Evolutionary conservation across 2,113 vertebrate species (phyloP), one percentile per base, ranked within the genome.

Genomic region (Seriola aureovittata): DNA sequence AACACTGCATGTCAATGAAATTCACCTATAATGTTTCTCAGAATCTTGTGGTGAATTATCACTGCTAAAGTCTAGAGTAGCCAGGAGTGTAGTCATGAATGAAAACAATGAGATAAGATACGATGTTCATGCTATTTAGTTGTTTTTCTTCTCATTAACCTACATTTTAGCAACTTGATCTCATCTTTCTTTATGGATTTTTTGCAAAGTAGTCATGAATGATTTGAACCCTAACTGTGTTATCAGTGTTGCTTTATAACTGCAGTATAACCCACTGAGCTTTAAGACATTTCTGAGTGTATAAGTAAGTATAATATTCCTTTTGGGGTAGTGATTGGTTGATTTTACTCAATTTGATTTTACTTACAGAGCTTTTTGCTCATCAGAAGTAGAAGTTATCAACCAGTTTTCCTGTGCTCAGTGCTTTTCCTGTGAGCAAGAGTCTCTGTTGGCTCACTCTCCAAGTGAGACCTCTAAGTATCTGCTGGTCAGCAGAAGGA

Each of bases 401-500:
- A 58, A 44, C 29, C 62, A 5, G 13, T 71, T 71, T 42, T 34
- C 7, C 25, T 72, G 14, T 40, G 10, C 48, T 65, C 44, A 21
- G 4, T 58, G 23, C 65, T 36, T 70, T 57, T 48, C 60, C 77
- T 25, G 54, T 16, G 50, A 69, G 68, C 68, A 23, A 46, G 68
- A 62, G 79, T 52, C 16, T 70, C 78, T 63, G 63, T 55, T 81
- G 77, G 67, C 81, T 87, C 78, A 44, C 80, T 86, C 88, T 85
- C 80, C 77, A 67, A 87, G 84, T 54, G 62, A 90, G 86, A 86
- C 72, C 86, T 87, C 80, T 9, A 85, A 94, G 71, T 94, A 95
- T 96, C 90, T 92, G 93, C 94, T 88, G 92, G 92, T 96, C 95
- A 95, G 95, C 95, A 95, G 86, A 87, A 86, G 82, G 73, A 92